phyloP scores from a whole-genome alignment of 2,888 invertebrate species.

The Anodontia alba region DNA sequence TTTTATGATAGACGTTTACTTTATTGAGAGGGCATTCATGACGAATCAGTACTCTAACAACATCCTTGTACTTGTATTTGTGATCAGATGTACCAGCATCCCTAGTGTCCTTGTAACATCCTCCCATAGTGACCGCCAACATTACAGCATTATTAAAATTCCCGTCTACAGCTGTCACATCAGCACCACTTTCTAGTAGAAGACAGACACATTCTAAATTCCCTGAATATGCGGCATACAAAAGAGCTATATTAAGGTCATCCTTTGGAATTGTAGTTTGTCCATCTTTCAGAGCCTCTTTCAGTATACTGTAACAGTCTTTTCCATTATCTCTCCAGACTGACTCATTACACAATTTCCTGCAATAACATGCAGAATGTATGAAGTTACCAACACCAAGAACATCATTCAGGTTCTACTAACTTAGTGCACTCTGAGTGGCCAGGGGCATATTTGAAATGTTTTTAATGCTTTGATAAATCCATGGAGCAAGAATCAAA shows the following conservation, averaged over 20 bases:
- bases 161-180: constrained; percentile 40
- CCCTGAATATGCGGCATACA: neutral
- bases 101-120: constrained; percentile 7
- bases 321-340: too few relatives aligned
- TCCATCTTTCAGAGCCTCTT: neutral
- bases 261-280: neutral
- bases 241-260: neutral
- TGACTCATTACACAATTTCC: constrained; percentile 53
- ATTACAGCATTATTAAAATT: constrained; percentile 42
- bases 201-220: neutral
- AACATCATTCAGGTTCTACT: too few relatives aligned
- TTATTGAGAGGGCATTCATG: constrained; percentile 34
- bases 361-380: constrained; percentile 22
- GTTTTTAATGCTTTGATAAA: too few relatives aligned
- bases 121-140: constrained; percentile 21
- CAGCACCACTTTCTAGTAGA: constrained; percentile 6
- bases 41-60: constrained; percentile 33
- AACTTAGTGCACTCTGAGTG: too few relatives aligned
- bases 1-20: constrained; percentile 39
- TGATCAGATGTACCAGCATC: constrained; percentile 42
- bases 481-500: too few relatives aligned
- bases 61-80: constrained; percentile 33
- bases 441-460: too few relatives aligned
- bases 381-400: too few relatives aligned
- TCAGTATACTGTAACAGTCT: neutral